Evolutionary conservation across 1,140 invertebrate species (phyloP).

Genomic region (Oryzaephilus surinamensis): DNA sequence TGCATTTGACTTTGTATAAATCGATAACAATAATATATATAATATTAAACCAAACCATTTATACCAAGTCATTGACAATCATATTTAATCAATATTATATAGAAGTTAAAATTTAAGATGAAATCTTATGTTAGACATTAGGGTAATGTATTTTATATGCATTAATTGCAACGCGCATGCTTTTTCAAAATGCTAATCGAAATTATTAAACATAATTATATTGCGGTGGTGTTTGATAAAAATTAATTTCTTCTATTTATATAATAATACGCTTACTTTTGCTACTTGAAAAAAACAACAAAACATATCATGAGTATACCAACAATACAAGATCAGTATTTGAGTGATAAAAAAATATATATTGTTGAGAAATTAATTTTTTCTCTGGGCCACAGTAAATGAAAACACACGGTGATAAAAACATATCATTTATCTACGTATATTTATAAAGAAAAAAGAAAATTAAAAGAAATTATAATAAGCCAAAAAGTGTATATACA

Average conservation of each 20-base stretch:
- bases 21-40: no score
- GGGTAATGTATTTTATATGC: slow-evolving; percentile 12
- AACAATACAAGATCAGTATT: no score
- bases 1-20: slow-evolving; percentile 17
- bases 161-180: slow-evolving; percentile 26
- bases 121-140: slow-evolving; percentile 32
- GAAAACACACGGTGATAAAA: slow-evolving; percentile 7
- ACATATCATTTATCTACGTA: slow-evolving; percentile 5
- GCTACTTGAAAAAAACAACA: no score
- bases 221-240: no score
- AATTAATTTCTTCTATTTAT: no score
- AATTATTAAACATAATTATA: no score
- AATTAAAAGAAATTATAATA: no score
- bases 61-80: slow-evolving; percentile 34
- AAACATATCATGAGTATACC: no score
- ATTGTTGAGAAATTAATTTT: slow-evolving; percentile 7
- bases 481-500: slow-evolving; percentile 11
- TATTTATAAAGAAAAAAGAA: no score
- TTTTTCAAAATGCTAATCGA: slow-evolving; percentile 13
- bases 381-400: no score
- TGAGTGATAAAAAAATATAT: slow-evolving; percentile 9
- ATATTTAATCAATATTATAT: slow-evolving; percentile 22
- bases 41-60: no score
- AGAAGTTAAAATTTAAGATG: slow-evolving; percentile 3
- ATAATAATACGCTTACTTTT: no score